Base-by-base conservation (phyloP, 92 coral and sea anemone species). In the Meandrina meandrites region DNA sequence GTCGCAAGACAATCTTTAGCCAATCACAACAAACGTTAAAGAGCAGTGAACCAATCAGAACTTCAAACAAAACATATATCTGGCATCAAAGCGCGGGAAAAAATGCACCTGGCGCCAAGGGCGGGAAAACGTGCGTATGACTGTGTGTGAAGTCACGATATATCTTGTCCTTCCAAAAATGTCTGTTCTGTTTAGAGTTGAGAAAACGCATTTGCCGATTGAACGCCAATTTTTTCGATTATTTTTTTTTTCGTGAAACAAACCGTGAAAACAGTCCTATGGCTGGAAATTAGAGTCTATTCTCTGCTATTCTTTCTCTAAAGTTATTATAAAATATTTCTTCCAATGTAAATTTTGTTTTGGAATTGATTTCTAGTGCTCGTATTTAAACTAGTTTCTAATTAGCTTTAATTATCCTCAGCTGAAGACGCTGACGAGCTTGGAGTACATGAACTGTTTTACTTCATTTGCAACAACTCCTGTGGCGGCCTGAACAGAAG, bases 401-500 rank as follows among this genome's bases (percentile, higher is more conserved):
- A 73, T 34, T 73, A 40, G 27, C 69, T 18, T 31, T 15, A 22
- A 76, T 48, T 82, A 17, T 50, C 13, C 28, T 11, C 86, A 91
- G 95, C 90, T 28, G 86, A 89, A 50, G 95, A 71, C 42, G 83
- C 79, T 19, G 98, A 94, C 48, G 98, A 93, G 36, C 91, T 93
- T 34, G 93, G 94, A 34, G 90, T 95, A 5, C 97, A 97, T 78
- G 99, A 97, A 73, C 90, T 95, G 62, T 92, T 97, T 78, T 95
- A 96, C 21, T 97, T 97, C 80, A 88, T 97, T 75, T 97, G 99
- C 64, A 97, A 97, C 81, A 97, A 97, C 71, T 97, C 99, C 4
- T 97, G 99, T 37, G 98, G 98, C 35, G 99, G 99, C 17, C 96
- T 97, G 79, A 97, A 97, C 90, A 91, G 99, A 56, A 90, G 99